Evolutionary conservation across 2,113 vertebrate genomes (phyloP).

Genomic region (Rhinoptilus africanus): DNA sequence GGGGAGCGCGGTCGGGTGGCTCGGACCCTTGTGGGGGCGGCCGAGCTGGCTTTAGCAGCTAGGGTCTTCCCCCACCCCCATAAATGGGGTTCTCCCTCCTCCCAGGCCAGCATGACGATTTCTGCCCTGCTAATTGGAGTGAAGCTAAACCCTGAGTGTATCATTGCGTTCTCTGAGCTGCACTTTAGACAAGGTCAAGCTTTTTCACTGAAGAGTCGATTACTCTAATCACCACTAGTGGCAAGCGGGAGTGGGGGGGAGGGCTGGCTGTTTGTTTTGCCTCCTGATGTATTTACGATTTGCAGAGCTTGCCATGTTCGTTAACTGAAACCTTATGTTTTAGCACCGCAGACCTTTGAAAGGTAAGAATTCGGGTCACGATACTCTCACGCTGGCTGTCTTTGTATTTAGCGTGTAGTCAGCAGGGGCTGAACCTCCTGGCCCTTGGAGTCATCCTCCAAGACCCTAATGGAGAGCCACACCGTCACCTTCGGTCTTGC

Average conservation of each 20-base stretch:
- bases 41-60: not conserved
- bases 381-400: not conserved
- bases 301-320: not conserved
- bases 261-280: not conserved
- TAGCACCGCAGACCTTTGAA: not conserved
- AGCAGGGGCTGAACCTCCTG: not conserved
- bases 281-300: not conserved
- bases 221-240: not conserved
- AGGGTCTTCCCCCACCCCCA: not conserved
- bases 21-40: not conserved
- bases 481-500: not conserved
- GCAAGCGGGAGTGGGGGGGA: not conserved
- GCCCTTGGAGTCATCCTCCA: not conserved
- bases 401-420: not conserved
- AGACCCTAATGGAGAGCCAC: not conserved
- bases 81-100: not conserved
- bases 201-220: not conserved
- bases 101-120: not conserved
- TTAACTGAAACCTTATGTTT: not conserved
- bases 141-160: not conserved
- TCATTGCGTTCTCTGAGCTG: not conserved
- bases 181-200: not conserved
- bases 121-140: not conserved
- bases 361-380: not conserved
- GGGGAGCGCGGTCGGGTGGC: rapidly evolving